phyloP scores from a whole-genome alignment of 64 coral and sea anemone species.

The Montipora foliosa region DNA sequence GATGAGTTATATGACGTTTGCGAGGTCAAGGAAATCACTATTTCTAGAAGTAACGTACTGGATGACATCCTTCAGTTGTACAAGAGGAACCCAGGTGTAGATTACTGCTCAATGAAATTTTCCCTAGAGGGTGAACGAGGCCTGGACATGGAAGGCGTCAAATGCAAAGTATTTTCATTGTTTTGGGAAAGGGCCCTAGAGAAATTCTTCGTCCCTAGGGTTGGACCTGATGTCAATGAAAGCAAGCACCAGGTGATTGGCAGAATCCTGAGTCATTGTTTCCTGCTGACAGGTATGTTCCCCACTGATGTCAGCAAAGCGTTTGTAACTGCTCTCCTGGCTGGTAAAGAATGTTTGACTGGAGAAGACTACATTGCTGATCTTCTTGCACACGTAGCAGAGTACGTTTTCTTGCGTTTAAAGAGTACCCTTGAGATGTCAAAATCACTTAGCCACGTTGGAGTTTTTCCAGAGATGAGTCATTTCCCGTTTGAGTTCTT shows the following conservation, averaged over 20 bases:
- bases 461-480: not conserved
- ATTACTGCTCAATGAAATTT: not conserved
- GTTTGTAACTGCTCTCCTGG: conserved; percentile 57
- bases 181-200: conserved; percentile 65
- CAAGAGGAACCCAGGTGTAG: not conserved
- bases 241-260: conserved; percentile 34
- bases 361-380: conserved; percentile 51
- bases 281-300: conserved; percentile 45
- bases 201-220: conserved; percentile 40
- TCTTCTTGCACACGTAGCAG: conserved; percentile 44
- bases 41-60: conserved; percentile 6
- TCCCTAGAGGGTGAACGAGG: conserved; percentile 38
- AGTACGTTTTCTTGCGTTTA: conserved; percentile 28
- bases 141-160: conserved; percentile 57
- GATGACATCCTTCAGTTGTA: conserved; percentile 8
- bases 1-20: too few species aligned
- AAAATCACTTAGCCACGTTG: not conserved
- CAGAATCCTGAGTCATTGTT: conserved; percentile 49
- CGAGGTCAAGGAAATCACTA: not conserved
- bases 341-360: conserved; percentile 49
- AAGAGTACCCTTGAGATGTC: conserved; percentile 11
- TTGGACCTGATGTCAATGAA: conserved; percentile 45
- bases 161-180: conserved; percentile 14
- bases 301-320: conserved; percentile 48
- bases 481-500: conserved; percentile 46